Base-by-base conservation (phyloP, 92 coral and sea anemone species). In the Scolanthus callimorphus region DNA sequence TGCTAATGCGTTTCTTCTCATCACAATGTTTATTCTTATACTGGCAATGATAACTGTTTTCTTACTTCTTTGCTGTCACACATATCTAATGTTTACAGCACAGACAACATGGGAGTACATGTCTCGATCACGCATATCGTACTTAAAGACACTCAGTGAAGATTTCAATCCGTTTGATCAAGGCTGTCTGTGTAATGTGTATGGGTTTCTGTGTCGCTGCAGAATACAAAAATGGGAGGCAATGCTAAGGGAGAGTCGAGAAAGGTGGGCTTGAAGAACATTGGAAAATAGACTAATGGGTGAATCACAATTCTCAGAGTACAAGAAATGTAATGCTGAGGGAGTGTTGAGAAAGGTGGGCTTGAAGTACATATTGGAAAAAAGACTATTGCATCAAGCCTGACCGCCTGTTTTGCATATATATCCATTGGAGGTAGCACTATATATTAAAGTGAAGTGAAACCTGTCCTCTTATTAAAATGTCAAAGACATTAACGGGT, bases 101-200 rank as follows among this genome's bases (percentile, higher is more conserved):
- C 97, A 85, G 61, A 91, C 97, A 20, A 91, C 97, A 12, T 91
- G 97, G 97, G 97, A 91, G 38, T 89, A 88, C 63, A 91, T 91
- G 97, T 91, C 97, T 1, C 88, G 95, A n/a, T 92, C 98, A 13
- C 79, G 96, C 49, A 92, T 92, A 51, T 92, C 98, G 1, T 92
- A 92, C 49, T 65, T 92, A 39, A 92, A 92, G 79, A 88, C 95
- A 23, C 79, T 92, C 11, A 83, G 82, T 31, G 98, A 92, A 44
- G 98, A 89, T 49, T 86, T 84, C 23, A 94, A 94, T 71, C 99
- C 99, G 2, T 94, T 94, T 71, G 96, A 94, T 57, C 96, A 94
- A 60, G 99, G 99, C 9, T 70, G 78, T 24, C 73, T 85, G 52
- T 83, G 83, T 46, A 94, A 94, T 43, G 68, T 94, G 54, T 94